Conservation (phyloP, 1,140 invertebrate genomes). For the Ostrea edulis region DNA sequence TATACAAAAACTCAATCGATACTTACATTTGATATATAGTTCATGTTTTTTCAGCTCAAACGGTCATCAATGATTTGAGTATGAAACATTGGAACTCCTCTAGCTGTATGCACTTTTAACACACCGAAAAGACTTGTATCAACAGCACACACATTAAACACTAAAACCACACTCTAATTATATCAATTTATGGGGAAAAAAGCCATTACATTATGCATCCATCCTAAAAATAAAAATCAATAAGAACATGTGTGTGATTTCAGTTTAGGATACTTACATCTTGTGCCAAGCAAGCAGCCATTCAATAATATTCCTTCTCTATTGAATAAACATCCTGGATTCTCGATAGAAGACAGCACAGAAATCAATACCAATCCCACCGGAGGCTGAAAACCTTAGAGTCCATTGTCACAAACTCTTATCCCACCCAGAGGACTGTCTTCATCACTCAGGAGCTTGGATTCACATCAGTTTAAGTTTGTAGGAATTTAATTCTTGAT, state of each 20-base stretch:
- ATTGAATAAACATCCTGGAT: constrained; percentile 21
- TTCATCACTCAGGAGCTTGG: not conserved
- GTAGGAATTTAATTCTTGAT: not conserved
- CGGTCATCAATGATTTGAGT: too few species aligned
- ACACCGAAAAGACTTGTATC: not conserved
- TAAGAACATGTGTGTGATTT: not conserved
- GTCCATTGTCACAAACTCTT: constrained; percentile 11
- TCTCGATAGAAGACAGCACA: not conserved
- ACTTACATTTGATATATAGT: not conserved
- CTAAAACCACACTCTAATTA: not conserved
- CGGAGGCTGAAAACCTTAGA: not conserved
- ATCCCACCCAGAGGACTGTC: not conserved
- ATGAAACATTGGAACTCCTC: not conserved
- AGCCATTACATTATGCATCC: not conserved
- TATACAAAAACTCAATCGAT: too few species aligned
- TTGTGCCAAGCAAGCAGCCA: not conserved
- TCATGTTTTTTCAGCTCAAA: not conserved
- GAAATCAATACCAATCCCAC: not conserved
- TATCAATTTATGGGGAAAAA: not conserved
- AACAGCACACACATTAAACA: not conserved
- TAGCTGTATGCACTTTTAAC: not conserved
- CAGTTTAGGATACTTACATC: constrained; percentile 15
- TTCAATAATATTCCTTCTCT: constrained; percentile 5
- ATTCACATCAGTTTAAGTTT: not conserved
- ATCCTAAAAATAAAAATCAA: not conserved